Evolutionary conservation across 2,888 invertebrate species (phyloP), one percentile per base, ranked within the genome.

Genomic region (Paralinhomoeus sp.): DNA sequence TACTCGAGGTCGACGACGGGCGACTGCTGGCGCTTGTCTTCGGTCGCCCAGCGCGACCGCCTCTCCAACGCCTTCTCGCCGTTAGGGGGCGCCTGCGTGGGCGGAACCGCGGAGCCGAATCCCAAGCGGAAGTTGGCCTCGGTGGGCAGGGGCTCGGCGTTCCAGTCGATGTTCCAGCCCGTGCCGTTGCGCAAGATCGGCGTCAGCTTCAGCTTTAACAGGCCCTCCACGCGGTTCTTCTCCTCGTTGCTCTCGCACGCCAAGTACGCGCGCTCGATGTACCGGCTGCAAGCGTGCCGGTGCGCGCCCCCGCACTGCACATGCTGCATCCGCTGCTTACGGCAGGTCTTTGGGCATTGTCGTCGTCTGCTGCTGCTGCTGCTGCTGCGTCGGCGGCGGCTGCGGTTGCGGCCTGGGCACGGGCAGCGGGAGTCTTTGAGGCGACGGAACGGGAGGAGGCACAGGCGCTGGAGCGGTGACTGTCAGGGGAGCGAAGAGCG

Each of bases 131-230:
- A 58, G 42, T 54, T 53, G 44, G 49, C 46, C 43, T 54, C 54
- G 43, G 60, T 80, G 37, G 91, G 91, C 53, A 91, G 72, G 27
- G 87, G 81, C 63, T 93, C 91, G 50, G 74, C 75, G 55, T 78
- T 78, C 97, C 97, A 97, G 68, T 93, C 82, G 60, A 83, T 80
- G 1, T 77, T 76, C 74, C 78, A 78, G 38, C 85, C 72, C 51
- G 80, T 78, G 49, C 82, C 82, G 56, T 78, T 78, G 59, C 78
- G 78, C 40, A 84, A 81, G 18, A 87, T 80, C 45, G 79, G 76
- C 43, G 83, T 84, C 49, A 93, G 78, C 67, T 87, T 81, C 35
- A 84, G 84, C 65, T 87, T 87, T 45, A 97, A 70, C 57, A 83
- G 81, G 51, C 82, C 80, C 63, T 89, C 84, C 47, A 91, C 82